phyloP scores from a whole-genome alignment of 2,888 invertebrate species.

The Phlogophora meticulosa region DNA sequence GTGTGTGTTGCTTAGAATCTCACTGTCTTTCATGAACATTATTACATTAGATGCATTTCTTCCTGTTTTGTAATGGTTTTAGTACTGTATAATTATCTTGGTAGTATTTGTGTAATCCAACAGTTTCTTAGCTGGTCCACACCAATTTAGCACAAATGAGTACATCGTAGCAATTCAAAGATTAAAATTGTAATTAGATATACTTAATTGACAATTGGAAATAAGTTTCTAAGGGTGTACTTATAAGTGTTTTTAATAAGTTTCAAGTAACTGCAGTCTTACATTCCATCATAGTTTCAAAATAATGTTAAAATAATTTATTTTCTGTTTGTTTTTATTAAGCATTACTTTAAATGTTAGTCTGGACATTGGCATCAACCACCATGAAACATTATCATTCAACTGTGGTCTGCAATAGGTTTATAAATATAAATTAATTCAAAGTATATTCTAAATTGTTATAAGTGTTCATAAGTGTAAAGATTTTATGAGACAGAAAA shows the following conservation, averaged over 20 bases:
- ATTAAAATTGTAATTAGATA: conserved; percentile 42
- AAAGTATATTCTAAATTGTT: conserved; percentile 89
- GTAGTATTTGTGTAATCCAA: not conserved
- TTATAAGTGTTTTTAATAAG: conserved; percentile 52
- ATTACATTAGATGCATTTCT: conserved; percentile 32
- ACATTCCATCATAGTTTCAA: conserved; percentile 63
- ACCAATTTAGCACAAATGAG: conserved; percentile 55
- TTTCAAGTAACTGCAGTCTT: conserved; percentile 49
- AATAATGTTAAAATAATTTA: conserved; percentile 57
- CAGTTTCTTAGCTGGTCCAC: conserved; percentile 16
- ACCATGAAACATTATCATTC: conserved; percentile 24
- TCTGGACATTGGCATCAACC: conserved; percentile 51
- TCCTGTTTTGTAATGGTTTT: conserved; percentile 24
- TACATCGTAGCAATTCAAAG: conserved; percentile 51
- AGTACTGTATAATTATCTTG: conserved; percentile 6
- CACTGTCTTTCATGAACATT: conserved; percentile 24
- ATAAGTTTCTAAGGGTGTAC: conserved; percentile 50
- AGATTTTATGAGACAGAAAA: conserved; percentile 84
- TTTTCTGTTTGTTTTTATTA: conserved; percentile 59
- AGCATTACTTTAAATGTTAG: conserved; percentile 28
- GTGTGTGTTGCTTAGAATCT: conserved; percentile 56
- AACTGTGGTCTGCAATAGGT: conserved; percentile 77
- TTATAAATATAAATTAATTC: conserved; percentile 66
- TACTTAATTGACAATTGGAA: conserved; percentile 30
- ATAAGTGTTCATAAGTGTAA: conserved; percentile 88